A percentile compares a stretch with the other conserved stretches of the same genome.
phyloP scores from a whole-genome alignment of 2,797 vertebrate species.

The Salarias fasciatus region DNA sequence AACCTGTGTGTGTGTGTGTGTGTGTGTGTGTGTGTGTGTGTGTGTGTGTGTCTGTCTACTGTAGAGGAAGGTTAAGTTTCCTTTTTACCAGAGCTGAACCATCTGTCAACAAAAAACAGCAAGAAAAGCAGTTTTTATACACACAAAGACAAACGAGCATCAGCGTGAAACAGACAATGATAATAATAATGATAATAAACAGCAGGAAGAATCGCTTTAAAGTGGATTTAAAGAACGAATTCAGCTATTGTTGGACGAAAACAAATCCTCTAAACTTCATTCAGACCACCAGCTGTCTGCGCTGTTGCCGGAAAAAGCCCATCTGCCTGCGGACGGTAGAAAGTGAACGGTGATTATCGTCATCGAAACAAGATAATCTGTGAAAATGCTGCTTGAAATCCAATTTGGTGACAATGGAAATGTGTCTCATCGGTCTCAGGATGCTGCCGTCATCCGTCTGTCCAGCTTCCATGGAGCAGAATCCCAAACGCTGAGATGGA shows the following conservation, averaged over 20 bases:
- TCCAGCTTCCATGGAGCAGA: too few relatives aligned
- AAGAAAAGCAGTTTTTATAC: conserved; percentile 1
- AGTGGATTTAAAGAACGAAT: conserved; percentile 18
- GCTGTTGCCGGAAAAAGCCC: conserved; percentile 3
- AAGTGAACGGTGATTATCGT: background rate
- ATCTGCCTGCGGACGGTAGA: conserved; percentile 18
- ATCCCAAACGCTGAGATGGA: too few relatives aligned
- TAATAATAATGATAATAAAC: too few relatives aligned
- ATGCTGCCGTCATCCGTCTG: background rate
- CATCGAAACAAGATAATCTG: conserved; percentile 42
- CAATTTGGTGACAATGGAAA: background rate
- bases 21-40: too few relatives aligned
- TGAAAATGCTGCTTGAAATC: conserved; percentile 9
- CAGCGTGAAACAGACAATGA: conserved; percentile 14
- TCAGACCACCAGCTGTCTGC: conserved; percentile 28
- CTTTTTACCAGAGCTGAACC: conserved; percentile 3
- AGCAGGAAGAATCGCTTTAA: conserved; percentile 35
- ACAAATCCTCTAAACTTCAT: conserved; percentile 20
- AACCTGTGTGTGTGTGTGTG: too few relatives aligned
- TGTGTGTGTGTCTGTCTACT: conserved; percentile 1
- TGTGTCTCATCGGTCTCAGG: background rate
- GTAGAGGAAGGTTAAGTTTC: too few relatives aligned
- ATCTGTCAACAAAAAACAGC: conserved; percentile 43
- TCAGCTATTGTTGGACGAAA: background rate
- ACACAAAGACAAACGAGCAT: conserved; percentile 8